Conservation (phyloP, 2,888 invertebrate genomes). For the Alitta virens region DNA sequence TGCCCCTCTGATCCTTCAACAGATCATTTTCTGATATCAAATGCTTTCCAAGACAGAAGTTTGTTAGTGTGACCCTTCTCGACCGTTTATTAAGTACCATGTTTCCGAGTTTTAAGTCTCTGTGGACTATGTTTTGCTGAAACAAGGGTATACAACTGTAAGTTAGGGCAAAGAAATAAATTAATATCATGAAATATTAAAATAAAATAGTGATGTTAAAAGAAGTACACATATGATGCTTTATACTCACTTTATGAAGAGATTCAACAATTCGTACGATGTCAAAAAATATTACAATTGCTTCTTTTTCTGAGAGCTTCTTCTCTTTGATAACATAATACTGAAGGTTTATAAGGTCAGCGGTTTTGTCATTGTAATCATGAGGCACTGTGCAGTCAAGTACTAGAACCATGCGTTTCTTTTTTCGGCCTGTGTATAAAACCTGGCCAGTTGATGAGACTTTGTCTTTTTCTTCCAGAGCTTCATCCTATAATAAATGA, state of each 20-base stretch:
- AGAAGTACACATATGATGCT: background rate
- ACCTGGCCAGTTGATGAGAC: conserved; percentile 57
- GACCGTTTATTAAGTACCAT: conserved; percentile 72
- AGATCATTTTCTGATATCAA: conserved; percentile 71
- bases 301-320: conserved; percentile 72
- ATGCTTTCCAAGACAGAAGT: conserved; percentile 76
- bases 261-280: conserved; percentile 72
- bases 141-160: conserved; percentile 30
- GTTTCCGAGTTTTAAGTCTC: conserved; percentile 76
- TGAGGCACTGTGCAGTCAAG: conserved; percentile 73
- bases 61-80: conserved; percentile 66
- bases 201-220: background rate
- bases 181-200: too few species aligned
- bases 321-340: conserved; percentile 76
- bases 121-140: conserved; percentile 74
- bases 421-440: conserved; percentile 51
- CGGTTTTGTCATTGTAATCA: conserved; percentile 63
- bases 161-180: too few species aligned
- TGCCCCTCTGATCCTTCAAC: conserved; percentile 74
- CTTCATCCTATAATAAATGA: conserved; percentile 64
- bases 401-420: conserved; percentile 67
- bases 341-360: conserved; percentile 66
- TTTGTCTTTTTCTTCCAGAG: conserved; percentile 65
- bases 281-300: conserved; percentile 72
- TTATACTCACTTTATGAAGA: conserved; percentile 66